Percentiles rank a stretch among this genome's conserved stretches.
These are phyloP conservation scores for Corythornis cristatus DNA, from an alignment of 2,113 vertebrate genomes.

Conservation along the genomic window DNA sequence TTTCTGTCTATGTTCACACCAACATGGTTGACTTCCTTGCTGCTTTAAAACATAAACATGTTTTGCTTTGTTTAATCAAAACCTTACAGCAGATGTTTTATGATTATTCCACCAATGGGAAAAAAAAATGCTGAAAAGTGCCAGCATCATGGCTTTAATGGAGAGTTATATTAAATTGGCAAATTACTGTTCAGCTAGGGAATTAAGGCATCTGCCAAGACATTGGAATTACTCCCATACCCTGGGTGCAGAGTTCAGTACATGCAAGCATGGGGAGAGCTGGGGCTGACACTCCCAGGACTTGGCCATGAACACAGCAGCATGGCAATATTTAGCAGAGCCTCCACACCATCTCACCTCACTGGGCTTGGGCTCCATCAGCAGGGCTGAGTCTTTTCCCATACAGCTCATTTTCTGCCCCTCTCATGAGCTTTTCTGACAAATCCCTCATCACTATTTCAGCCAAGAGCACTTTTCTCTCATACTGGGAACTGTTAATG, in stretches of 20 bases:
- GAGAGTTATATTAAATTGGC: slow-evolving; percentile 9
- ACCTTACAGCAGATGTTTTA: slow-evolving; percentile 24
- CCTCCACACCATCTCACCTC: neutral
- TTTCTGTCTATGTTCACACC: neutral
- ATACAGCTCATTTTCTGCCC: neutral
- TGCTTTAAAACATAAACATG: slow-evolving; percentile 1
- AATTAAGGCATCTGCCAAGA: neutral
- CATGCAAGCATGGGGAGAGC: neutral
- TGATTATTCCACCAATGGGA: neutral
- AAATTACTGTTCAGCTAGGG: neutral
- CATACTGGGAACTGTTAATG: neutral
- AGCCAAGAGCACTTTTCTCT: neutral
- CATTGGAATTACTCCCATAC: neutral
- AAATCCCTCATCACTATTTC: neutral
- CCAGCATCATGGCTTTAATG: neutral
- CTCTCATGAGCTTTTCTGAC: neutral
- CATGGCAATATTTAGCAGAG: rapidly evolving
- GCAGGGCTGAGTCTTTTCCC: neutral
- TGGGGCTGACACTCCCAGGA: too few relatives aligned
- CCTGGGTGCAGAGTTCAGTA: neutral
- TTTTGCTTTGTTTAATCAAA: slow-evolving; percentile 22
- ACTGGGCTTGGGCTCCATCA: neutral
- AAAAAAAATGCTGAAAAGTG: neutral
- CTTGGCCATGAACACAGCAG: neutral
- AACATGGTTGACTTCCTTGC: neutral